Base-by-base conservation (phyloP, 1,140 invertebrate genomes). In the Homarus americanus region DNA sequence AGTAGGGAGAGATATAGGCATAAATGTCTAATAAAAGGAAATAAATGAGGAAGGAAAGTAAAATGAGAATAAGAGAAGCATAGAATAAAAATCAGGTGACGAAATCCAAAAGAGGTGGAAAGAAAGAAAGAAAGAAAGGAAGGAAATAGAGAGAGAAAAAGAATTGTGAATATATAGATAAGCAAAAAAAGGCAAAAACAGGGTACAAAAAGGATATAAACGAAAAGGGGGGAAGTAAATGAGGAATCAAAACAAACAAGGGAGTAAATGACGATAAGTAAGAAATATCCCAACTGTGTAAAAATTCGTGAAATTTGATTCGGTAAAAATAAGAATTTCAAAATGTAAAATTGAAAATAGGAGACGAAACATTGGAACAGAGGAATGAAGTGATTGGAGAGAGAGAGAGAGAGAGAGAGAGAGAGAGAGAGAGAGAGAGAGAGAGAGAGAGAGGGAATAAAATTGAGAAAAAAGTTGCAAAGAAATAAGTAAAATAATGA, bases 1-100 rank as follows among this genome's bases (percentile, higher is more conserved):
- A 15, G 24, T 12, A 24, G 53, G 53, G 24, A 63, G 53, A 63
- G 24, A 63, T 63, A 63, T 63, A 63, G 24, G 53, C 53, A 24
- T 63, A n/a, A n/a, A n/a, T n/a, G n/a, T n/a, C n/a, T n/a, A 63
- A 63, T 63, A 63, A 63, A 63, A 63, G 53, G 53, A 63, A 63
- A 24, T 12, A 24, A 63, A 63, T 12, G 53, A 63, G 53, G 24
- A 15, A 63, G 53, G 24, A 24, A 63, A 63, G 53, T 24, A 63
- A 15, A 15, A 15, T 10, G 53, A 63, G 53, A 63, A 63, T 63
- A 63, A 63, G 24, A 24, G 10, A 15, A 15, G 10, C 53, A 63
- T 63, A 24, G 53, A 63, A 63, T 63, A 63, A 63, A 63, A 63
- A 63, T 12, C 24, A 24, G 53, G 24, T 12, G 53, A 10, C 24